A percentile compares a stretch with the other conserved stretches of the same genome.
phyloP scores from a whole-genome alignment of 2,113 vertebrate genomes.

The Equus quagga region DNA sequence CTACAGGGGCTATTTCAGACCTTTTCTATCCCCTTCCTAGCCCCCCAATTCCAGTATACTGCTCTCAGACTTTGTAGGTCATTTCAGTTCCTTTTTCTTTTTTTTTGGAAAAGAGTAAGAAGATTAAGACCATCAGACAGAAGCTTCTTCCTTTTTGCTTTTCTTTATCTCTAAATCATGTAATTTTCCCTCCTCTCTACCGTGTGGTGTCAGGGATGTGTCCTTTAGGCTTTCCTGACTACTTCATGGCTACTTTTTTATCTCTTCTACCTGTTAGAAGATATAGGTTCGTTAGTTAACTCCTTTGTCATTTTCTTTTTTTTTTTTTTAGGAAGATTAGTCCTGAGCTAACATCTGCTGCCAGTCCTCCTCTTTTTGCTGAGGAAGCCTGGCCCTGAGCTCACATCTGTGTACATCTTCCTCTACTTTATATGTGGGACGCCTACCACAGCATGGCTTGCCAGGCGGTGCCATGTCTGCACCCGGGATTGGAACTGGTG shows the following conservation, averaged over 20 bases:
- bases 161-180: background rate
- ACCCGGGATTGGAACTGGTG: too few relatives aligned
- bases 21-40: background rate
- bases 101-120: background rate
- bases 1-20: background rate
- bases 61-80: background rate
- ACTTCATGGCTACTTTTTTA: background rate
- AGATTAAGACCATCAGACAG: slow-evolving; percentile 36
- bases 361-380: too few relatives aligned
- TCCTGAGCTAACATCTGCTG: too few relatives aligned
- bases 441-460: too few relatives aligned
- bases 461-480: too few relatives aligned
- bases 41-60: background rate
- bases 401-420: too few relatives aligned
- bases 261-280: background rate
- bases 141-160: slow-evolving; percentile 18
- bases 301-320: slow-evolving; percentile 43
- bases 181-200: background rate
- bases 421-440: too few relatives aligned
- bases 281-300: background rate
- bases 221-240: background rate
- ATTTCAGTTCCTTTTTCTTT: background rate
- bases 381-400: too few relatives aligned
- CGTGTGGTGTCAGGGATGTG: background rate
- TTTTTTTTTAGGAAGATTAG: background rate